phyloP scores from a whole-genome alignment of 2,888 invertebrate species.

The Byasa hedistus region DNA sequence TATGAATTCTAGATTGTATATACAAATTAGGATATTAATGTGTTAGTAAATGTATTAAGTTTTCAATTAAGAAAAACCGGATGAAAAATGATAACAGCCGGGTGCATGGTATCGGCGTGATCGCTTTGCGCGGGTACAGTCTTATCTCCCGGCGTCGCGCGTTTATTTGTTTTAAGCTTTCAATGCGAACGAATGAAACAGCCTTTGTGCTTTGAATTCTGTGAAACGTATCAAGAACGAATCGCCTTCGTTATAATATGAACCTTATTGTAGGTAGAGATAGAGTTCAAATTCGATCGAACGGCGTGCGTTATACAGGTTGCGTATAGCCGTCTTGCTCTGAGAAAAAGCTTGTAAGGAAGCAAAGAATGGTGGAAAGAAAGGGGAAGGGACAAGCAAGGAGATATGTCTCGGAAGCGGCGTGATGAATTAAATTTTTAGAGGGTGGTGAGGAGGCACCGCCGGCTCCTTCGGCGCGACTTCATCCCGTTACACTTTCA shows the following conservation, averaged over 20 bases:
- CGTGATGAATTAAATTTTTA: slow-evolving; percentile 81
- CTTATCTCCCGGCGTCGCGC: slow-evolving; percentile 66
- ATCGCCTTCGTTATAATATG: slow-evolving; percentile 25
- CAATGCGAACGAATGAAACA: slow-evolving; percentile 76
- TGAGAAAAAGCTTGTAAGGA: slow-evolving; percentile 77
- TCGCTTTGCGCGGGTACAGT: slow-evolving; percentile 60
- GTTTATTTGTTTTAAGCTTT: slow-evolving; percentile 79
- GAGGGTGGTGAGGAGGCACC: slow-evolving; percentile 67
- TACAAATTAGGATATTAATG: no score
- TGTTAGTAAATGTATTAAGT: not conserved
- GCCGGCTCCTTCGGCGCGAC: slow-evolving; percentile 69
- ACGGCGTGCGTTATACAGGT: slow-evolving; percentile 46
- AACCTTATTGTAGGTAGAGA: accelerated
- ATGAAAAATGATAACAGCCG: slow-evolving; percentile 6
- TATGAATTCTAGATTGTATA: no score
- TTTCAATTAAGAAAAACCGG: slow-evolving; percentile 6
- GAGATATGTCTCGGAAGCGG: slow-evolving; percentile 74
- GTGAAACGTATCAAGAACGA: slow-evolving; percentile 41
- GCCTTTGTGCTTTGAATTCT: slow-evolving; percentile 55
- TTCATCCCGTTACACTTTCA: slow-evolving; percentile 68
- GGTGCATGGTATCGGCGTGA: slow-evolving; percentile 55
- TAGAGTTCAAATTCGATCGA: slow-evolving; percentile 39
- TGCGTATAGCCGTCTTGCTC: slow-evolving; percentile 55
- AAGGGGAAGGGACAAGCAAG: slow-evolving; percentile 72
- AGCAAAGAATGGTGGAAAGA: slow-evolving; percentile 76